Evolutionary conservation across 92 coral and sea anemone genomes (phyloP).

Genomic region (Siderastrea siderea): DNA sequence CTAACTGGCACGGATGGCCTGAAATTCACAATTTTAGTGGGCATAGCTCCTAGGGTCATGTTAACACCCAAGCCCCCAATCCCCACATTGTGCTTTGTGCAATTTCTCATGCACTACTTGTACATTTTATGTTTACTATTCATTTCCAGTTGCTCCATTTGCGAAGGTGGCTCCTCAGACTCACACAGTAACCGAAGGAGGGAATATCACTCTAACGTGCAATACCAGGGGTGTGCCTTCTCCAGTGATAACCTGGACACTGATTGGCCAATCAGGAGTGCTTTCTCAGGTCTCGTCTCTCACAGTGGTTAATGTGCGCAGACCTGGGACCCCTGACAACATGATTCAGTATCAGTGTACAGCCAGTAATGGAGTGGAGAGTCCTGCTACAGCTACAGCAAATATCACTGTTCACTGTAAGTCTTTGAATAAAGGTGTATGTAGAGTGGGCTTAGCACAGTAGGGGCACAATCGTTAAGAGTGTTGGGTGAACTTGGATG

Average conservation of each 20-base stretch:
- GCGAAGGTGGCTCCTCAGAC: not conserved
- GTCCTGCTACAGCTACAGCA: not conserved
- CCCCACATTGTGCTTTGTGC: no score
- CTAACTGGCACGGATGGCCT: no score
- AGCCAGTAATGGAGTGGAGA: constrained; percentile 45
- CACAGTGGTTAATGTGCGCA: not conserved
- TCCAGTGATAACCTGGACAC: constrained; percentile 7
- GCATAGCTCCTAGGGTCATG: no score
- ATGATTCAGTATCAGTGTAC: constrained; percentile 36
- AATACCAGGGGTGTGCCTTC: constrained; percentile 22
- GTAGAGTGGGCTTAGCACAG: no score
- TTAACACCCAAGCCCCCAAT: not conserved
- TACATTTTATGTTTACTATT: not conserved
- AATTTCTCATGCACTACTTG: not conserved
- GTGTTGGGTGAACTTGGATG: no score
- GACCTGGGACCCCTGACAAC: constrained; percentile 34
- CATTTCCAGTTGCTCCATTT: constrained; percentile 10
- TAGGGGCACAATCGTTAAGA: no score
- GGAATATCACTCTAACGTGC: constrained; percentile 16
- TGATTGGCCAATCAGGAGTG: not conserved
- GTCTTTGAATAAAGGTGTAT: not conserved
- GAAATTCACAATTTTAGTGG: no score
- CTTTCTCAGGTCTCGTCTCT: not conserved
- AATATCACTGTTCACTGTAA: constrained; percentile 42
- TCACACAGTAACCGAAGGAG: constrained; percentile 13